Base-by-base conservation (phyloP, 1,140 invertebrate genomes). In the Drosophila neocordata region DNA sequence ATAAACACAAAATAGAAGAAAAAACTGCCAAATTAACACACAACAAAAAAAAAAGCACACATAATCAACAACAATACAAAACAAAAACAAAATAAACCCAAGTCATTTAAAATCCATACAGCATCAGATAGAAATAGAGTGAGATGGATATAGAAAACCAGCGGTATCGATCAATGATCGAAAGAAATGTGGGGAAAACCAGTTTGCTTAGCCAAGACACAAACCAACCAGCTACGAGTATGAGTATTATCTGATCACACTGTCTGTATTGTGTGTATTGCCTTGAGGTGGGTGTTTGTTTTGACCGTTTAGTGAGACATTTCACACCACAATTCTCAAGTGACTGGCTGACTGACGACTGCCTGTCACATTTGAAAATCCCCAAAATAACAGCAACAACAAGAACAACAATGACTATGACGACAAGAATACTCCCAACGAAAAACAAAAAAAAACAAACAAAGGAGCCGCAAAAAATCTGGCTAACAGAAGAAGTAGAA, bases 21-120 rank as follows among this genome's bases (percentile, higher is more conserved):
- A 87, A 88, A 87, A 71, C 83, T 73, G 72, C 79, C 84, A 83
- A 88, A 87, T 87, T 87, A 87, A 88, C 83, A 79, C 59, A 69
- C 69, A 34, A 15, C 15, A 48, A 6, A 48, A 13, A 48, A 6
- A 48, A 13, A 44, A 15, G 15, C 38, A 44, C 13, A 44, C 13
- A 44, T 31, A 31, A 31, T 31, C 27, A 18, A 8, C 41, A 44
- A 48, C 18, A 48, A 48, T 48, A 48, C 15, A 48, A 48, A 20
- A 48, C 41, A 9, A 48, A 48, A 48, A 64, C 59, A 66, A 44
- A 60, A 69, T 70, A 61, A 65, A 41, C 55, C 53, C 24, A 60
- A 65, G 59, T 61, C 68, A 20, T 44, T 18, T 56, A 74, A 53
- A 48, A 74, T 65, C 65, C 34, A 60, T 51, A 31, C 61, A 69